phyloP scores from a whole-genome alignment of 2,113 vertebrate species.

The Sapayoa aenigma region DNA sequence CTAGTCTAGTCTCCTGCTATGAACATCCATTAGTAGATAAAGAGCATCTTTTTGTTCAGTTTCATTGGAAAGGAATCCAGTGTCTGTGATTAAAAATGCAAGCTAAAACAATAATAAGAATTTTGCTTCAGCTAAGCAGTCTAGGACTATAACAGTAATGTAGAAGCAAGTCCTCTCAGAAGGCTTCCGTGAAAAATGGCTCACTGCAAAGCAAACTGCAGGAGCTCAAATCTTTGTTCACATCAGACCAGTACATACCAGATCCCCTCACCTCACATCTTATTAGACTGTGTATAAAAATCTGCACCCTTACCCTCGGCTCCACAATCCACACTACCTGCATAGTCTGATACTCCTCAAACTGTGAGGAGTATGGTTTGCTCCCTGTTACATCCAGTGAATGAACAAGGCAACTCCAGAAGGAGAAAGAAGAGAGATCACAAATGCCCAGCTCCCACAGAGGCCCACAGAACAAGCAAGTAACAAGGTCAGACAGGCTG shows the following conservation, averaged over 20 bases:
- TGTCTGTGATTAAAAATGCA: neutral
- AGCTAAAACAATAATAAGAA: neutral
- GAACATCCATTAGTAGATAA: neutral
- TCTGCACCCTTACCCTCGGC: neutral
- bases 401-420: neutral
- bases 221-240: neutral
- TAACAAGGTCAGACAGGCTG: neutral
- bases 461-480: neutral
- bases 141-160: neutral
- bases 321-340: neutral
- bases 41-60: neutral
- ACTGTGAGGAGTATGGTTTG: accelerated
- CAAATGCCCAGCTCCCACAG: neutral
- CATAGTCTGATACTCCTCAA: neutral
- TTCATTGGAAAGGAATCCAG: neutral
- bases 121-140: neutral
- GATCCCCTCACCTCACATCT: neutral
- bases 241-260: neutral
- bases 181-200: neutral
- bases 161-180: neutral
- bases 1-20: neutral
- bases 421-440: neutral
- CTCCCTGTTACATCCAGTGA: neutral
- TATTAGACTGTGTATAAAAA: neutral
- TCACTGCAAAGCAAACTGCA: neutral